A percentile compares a stretch with the other conserved stretches of the same genome.
Conservation (phyloP, 2,113 vertebrate genomes). For the Speoplatyrhinus poulsoni region DNA sequence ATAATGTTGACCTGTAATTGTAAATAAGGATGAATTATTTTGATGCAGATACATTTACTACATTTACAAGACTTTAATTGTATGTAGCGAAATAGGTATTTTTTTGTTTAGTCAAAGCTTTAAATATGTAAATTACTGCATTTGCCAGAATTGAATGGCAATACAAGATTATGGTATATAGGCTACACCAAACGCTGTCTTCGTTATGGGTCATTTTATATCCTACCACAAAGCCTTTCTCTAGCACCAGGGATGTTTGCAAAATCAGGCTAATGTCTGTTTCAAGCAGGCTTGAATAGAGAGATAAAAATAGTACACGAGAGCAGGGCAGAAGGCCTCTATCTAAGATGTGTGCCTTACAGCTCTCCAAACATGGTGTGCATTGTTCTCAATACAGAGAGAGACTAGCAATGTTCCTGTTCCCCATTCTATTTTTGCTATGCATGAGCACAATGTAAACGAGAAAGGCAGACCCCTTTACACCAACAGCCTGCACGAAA, state of each 20-base stretch:
- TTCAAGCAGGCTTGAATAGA: slow-evolving; percentile 25
- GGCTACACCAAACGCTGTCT: too few relatives aligned
- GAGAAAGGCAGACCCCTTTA: not conserved
- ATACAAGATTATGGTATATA: too few relatives aligned
- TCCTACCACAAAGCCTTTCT: not conserved
- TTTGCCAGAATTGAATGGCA: too few relatives aligned
- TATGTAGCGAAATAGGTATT: not conserved
- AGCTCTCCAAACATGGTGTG: slow-evolving; percentile 30
- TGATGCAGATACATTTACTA: not conserved
- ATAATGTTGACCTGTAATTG: slow-evolving; percentile 91
- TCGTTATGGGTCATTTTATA: not conserved
- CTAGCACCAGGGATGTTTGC: slow-evolving; percentile 6
- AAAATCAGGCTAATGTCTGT: slow-evolving; percentile 14
- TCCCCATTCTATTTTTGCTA: not conserved
- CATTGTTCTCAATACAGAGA: not conserved
- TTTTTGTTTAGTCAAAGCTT: slow-evolving; percentile 16
- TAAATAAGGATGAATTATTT: not conserved
- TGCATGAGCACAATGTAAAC: not conserved
- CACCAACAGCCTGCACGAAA: too few relatives aligned
- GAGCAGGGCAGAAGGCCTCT: slow-evolving; percentile 11
- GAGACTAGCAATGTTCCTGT: not conserved
- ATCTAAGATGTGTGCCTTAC: slow-evolving; percentile 14
- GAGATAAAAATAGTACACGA: slow-evolving; percentile 36
- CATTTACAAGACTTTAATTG: slow-evolving; percentile 14
- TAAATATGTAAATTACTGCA: not conserved